Base-by-base conservation (phyloP, 2,888 invertebrate species). In the Pyrocoelia pectoralis region DNA sequence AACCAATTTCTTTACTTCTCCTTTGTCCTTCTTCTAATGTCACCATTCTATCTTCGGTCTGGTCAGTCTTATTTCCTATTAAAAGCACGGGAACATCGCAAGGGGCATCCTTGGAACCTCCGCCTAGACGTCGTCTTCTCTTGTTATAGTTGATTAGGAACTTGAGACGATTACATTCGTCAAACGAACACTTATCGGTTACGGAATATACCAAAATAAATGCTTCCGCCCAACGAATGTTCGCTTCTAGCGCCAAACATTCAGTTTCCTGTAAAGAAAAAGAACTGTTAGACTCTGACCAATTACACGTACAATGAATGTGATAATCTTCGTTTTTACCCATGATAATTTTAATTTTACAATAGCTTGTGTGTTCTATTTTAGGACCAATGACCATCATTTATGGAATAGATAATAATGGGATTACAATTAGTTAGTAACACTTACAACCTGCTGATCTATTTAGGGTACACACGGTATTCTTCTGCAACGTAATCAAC, bases 201-300 rank as follows among this genome's bases (percentile, higher is more conserved):
- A 94, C 92, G 0, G 94, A 93, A 78, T 94, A 95, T 85, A 94
- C 89, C 53, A 94, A 84, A 56, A 94, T 88, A 77, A 93, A 94
- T 13, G 92, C 94, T 78, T 95, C 94, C 1, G 94, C 94, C 94
- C 94, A 94, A 61, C 92, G 86, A 61, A 94, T 92, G 77, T 94
- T 90, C 61, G 88, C 87, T 80, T 94, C 93, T 70, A 93, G 79
- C 56, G 88, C 87, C 49, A 86, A 80, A 69, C 87, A 88, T 78
- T 90, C 89, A 67, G 84, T 85, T 81, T 90, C 89, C 90, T 91
- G 78, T 5, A 76, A 76, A 57, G 70, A 29, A 68, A 61, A 50
- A 2, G 13, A n/a, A n/a, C 2, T 8, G n/a, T 10, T 33, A 38
- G n/a, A n/a, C 12, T 13, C 15, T 29, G 14, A 3, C 6, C 9